Evolutionary conservation across 2,113 vertebrate genomes (phyloP), one percentile per base, ranked within the genome.

Genomic region (Antennarius striatus): DNA sequence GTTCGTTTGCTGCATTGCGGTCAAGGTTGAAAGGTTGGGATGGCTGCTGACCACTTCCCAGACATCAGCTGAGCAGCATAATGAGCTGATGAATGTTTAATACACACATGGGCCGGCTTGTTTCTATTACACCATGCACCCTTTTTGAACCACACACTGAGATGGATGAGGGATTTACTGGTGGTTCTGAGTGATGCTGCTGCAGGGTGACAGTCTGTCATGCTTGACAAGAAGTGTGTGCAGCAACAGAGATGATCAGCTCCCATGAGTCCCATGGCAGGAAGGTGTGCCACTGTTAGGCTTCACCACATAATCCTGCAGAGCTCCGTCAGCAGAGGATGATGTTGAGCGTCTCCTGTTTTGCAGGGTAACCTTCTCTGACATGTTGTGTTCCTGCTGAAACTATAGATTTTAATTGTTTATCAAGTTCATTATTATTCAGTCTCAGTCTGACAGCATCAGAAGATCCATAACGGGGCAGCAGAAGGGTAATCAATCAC

Each of bases 361-460:
- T 22, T 29, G 2, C 70, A 47, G 40, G 46, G 52, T 71, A 62
- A 79, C 78, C 80, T 86, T 74, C 3, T 5, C 45, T 61, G 77
- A 76, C 68, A 47, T 61, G 46, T 58, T 70, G 51, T 36, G 32
- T 49, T 69, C 47, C 57, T 49, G 59, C 60, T 32, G 69, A 71
- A 75, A 79, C 77, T 57, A 47, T 32, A 71, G 56, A 77, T 72
- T 86, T 79, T 82, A 88, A 85, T 88, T 89, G 85, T 88, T 84
- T 88, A 71, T 77, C 65, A 5, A 73, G 74, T 60, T 85, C 71
- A 56, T 85, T 88, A 81, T 85, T 58, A 88, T 86, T 85, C 85
- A 59, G 69, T 75, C 62, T 32, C 77, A 75, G 79, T 71, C 69
- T 57, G 73, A 76, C 43, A 49, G 61, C 30, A 17, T 64, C 54